These are phyloP conservation scores for Drosophila parvula DNA, from an alignment of 1,140 invertebrate genomes.

Conservation along the genomic window DNA sequence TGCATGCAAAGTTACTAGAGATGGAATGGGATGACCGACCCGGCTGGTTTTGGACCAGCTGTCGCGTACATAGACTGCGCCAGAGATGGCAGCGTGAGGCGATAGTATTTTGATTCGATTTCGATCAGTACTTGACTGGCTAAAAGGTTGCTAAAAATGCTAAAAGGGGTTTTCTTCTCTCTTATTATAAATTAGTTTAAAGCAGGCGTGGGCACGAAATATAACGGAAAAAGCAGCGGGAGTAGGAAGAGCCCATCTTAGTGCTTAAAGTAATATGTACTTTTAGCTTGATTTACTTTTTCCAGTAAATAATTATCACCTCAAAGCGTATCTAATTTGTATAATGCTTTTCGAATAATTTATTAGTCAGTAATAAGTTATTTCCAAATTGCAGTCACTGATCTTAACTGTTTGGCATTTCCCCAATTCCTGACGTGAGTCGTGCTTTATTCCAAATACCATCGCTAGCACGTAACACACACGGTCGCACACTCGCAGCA, in stretches of 20 bases:
- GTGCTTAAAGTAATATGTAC: too few relatives aligned
- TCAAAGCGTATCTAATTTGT: neutral
- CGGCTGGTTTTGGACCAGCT: constrained; percentile 29
- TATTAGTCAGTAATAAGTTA: too few relatives aligned
- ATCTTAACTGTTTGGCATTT: too few relatives aligned
- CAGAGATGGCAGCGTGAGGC: constrained; percentile 27
- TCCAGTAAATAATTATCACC: neutral
- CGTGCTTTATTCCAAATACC: neutral
- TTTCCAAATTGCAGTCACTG: too few relatives aligned
- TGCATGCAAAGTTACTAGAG: constrained; percentile 30
- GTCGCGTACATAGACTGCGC: constrained; percentile 20
- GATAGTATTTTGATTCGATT: neutral
- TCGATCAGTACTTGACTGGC: neutral
- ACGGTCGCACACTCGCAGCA: neutral
- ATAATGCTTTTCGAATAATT: neutral
- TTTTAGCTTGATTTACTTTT: neutral
- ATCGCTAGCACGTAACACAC: constrained; percentile 17
- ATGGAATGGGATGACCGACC: constrained; percentile 26
- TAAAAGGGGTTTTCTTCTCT: neutral
- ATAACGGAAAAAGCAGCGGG: too few relatives aligned
- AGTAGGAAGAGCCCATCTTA: too few relatives aligned
- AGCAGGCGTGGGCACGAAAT: too few relatives aligned
- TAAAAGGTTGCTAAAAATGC: neutral
- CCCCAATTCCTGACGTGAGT: constrained; percentile 2
- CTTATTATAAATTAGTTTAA: neutral